A percentile compares a stretch with the other conserved stretches of the same genome.
phyloP scores from a whole-genome alignment of 2,888 invertebrate genomes.

The Psylliodes chrysocephalus region DNA sequence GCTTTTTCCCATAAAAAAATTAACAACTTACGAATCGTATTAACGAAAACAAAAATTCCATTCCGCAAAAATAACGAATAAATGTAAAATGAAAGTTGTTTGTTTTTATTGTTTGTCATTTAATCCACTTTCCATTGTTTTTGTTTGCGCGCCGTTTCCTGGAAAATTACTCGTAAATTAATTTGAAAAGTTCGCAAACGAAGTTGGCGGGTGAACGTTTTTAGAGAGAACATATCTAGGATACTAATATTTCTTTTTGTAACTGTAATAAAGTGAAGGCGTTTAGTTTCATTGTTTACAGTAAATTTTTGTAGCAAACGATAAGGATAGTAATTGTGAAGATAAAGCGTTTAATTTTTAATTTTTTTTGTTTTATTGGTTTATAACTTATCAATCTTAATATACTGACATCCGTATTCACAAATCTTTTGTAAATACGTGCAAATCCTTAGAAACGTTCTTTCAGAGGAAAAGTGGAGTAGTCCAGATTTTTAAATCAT shows the following conservation, averaged over 20 bases:
- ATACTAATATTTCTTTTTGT: constrained; percentile 8
- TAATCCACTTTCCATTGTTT: constrained; percentile 20
- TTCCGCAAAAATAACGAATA: neutral
- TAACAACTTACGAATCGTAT: neutral
- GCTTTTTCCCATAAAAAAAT: neutral
- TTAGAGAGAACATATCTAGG: neutral
- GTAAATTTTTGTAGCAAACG: neutral
- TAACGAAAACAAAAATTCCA: neutral
- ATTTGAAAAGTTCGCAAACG: constrained; percentile 5
- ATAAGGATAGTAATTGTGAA: no score
- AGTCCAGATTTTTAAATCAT: no score
- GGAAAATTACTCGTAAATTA: constrained; percentile 1
- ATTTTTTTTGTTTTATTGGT: no score
- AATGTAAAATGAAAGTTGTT: constrained; percentile 16
- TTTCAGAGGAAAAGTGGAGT: no score
- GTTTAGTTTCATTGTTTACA: constrained; percentile 13
- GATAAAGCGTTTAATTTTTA: no score
- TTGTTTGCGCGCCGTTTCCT: constrained; percentile 7
- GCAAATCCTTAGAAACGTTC: no score
- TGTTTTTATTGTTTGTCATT: constrained; percentile 16
- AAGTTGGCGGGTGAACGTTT: constrained; percentile 3
- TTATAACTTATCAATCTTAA: no score
- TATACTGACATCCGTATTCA: no score
- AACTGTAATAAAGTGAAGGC: constrained; percentile 5
- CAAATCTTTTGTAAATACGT: no score